Conservation (phyloP, 2,888 invertebrate genomes). For the Atherix ibis region DNA sequence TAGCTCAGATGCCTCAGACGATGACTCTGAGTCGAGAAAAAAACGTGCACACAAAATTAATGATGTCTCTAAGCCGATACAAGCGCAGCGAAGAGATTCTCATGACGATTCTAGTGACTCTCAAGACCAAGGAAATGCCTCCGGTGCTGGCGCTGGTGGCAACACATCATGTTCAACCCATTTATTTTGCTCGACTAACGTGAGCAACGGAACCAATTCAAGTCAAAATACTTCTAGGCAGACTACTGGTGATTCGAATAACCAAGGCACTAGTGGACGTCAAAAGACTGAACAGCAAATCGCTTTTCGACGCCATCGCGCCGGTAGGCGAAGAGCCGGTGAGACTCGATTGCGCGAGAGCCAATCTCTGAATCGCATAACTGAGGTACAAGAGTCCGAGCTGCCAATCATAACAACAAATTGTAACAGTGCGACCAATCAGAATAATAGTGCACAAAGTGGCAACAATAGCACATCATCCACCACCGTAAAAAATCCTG, state of each 20-base stretch:
- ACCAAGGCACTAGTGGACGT: conserved; percentile 9
- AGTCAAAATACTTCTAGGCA: conserved; percentile 1
- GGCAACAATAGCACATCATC: conserved; percentile 8
- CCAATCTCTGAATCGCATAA: conserved; percentile 70
- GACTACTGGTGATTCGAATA: conserved; percentile 10
- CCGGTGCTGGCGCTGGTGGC: conserved; percentile 30
- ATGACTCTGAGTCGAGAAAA: conserved; percentile 67
- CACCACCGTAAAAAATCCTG: conserved; percentile 1
- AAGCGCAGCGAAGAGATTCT: conserved; percentile 53
- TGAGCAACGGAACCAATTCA: conserved; percentile 3
- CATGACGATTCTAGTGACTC: conserved; percentile 78
- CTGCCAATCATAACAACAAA: conserved; percentile 18
- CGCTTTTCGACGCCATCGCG: conserved; percentile 34
- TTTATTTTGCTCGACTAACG: conserved; percentile 7
- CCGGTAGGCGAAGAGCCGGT: conserved; percentile 40
- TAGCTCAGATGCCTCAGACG: conserved; percentile 86
- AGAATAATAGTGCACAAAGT: conserved; percentile 1
- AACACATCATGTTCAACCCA: conserved; percentile 8
- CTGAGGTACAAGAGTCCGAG: conserved; percentile 65
- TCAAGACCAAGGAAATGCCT: conserved; percentile 41
- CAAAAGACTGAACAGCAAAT: conserved; percentile 13
- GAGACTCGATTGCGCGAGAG: conserved; percentile 59
- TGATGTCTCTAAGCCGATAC: conserved; percentile 43
- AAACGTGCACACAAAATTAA: conserved; percentile 59
- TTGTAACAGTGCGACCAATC: conserved; percentile 2